phyloP scores from a whole-genome alignment of 1,140 invertebrate species.

The Drosophila melanica region DNA sequence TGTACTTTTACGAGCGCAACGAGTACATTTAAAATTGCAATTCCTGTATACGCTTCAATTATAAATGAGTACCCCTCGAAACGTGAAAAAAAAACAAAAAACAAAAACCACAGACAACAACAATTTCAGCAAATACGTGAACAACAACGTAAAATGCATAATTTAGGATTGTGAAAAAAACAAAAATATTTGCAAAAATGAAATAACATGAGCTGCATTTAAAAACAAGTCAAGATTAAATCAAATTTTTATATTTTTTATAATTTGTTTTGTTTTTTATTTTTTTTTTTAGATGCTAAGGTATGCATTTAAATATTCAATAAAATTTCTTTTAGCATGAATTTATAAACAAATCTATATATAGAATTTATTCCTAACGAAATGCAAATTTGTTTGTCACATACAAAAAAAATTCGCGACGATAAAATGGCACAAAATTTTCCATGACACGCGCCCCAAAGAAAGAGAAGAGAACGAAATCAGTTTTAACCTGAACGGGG shows the following conservation, averaged over 20 bases:
- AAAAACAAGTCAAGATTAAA: neutral
- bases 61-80: conserved; percentile 8
- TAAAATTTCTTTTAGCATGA: conserved; percentile 4
- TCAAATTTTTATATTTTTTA: neutral
- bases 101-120: conserved; percentile 10
- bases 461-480: conserved; percentile 14
- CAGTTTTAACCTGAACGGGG: neutral
- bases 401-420: conserved; percentile 12
- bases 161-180: conserved; percentile 7
- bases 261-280: neutral
- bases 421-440: conserved; percentile 40
- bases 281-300: conserved; percentile 9
- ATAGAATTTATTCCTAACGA: conserved; percentile 32
- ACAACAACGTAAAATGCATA: conserved; percentile 16
- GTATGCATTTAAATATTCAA: conserved; percentile 12
- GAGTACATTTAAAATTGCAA: conserved; percentile 11
- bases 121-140: neutral
- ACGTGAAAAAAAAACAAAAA: conserved; percentile 22
- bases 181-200: neutral
- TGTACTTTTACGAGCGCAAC: conserved; percentile 19
- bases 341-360: conserved; percentile 3
- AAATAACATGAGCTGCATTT: neutral
- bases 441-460: conserved; percentile 45
- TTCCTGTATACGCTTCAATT: conserved; percentile 16
- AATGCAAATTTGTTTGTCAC: conserved; percentile 48